Evolutionary conservation across 2,797 vertebrate genomes (phyloP).

Genomic region (Thunnus albacares): DNA sequence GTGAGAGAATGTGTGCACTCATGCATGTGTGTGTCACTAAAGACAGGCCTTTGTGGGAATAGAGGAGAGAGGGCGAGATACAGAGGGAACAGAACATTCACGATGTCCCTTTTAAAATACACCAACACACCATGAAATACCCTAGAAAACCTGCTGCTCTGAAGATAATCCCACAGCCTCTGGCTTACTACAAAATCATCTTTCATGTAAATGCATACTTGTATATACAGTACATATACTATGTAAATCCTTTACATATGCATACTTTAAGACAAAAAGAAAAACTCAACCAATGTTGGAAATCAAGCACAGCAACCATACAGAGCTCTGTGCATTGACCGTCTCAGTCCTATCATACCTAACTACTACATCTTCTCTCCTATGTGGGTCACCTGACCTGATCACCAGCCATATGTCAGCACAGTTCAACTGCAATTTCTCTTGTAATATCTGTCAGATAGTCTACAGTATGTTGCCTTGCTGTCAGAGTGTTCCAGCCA

Average conservation of each 20-base stretch:
- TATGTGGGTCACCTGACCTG: neutral
- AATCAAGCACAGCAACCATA: neutral
- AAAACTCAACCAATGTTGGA: neutral
- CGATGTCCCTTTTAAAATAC: conserved; percentile 35
- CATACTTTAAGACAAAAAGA: neutral
- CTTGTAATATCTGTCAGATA: neutral
- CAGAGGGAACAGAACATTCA: conserved; percentile 11
- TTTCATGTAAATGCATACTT: neutral
- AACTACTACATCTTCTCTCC: neutral
- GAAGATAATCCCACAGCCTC: conserved; percentile 42
- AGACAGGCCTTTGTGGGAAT: conserved; percentile 44
- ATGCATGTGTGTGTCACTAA: conserved; percentile 45
- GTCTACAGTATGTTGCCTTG: neutral
- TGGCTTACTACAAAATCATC: conserved; percentile 2
- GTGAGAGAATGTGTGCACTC: conserved; percentile 7
- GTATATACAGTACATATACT: neutral
- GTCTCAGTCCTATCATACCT: neutral
- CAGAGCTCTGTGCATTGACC: neutral
- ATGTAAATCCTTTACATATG: neutral
- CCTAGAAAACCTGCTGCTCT: conserved; percentile 29
- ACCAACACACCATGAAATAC: conserved; percentile 37
- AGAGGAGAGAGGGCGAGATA: conserved; percentile 32
- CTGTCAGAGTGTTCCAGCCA: neutral
- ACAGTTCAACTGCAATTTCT: neutral
- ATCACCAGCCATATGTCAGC: neutral